Percentiles rank a stretch among this genome's conserved stretches.
Conservation (phyloP, 2,113 vertebrate species). For the Lagopus muta region DNA sequence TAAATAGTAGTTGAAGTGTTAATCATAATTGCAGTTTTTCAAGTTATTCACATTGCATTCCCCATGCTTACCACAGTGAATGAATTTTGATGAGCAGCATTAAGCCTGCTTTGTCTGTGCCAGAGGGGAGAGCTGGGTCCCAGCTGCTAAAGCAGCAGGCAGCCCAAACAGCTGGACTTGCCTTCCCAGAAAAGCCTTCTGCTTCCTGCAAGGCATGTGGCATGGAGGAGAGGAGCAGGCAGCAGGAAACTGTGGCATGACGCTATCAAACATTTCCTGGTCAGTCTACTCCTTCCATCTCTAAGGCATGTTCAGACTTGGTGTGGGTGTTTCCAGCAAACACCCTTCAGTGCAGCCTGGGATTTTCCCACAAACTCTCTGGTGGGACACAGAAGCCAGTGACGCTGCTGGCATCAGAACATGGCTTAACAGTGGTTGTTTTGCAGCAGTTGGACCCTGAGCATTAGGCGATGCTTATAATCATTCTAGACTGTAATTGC, state of each 20-base stretch:
- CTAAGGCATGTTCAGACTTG: not conserved
- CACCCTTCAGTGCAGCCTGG: fast-evolving
- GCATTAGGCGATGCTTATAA: not conserved
- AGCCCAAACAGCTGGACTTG: not conserved
- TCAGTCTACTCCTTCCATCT: not conserved
- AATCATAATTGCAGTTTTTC: constrained; percentile 14
- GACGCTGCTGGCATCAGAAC: not conserved
- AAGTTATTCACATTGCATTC: not conserved
- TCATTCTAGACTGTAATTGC: not conserved
- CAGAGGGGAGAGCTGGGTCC: not conserved
- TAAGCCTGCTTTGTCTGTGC: not conserved
- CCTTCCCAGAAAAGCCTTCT: not conserved
- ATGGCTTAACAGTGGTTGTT: not conserved
- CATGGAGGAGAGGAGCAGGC: not conserved
- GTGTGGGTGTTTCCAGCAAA: not conserved
- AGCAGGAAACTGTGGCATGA: not conserved
- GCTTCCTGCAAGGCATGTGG: not conserved
- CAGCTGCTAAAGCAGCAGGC: not conserved
- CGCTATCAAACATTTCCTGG: not conserved
- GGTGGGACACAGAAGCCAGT: not conserved
- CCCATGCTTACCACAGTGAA: not conserved
- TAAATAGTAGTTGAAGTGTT: constrained; percentile 26
- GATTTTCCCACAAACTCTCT: not conserved
- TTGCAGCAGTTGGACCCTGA: not conserved
- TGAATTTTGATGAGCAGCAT: not conserved